Base-by-base conservation (phyloP, 2,888 invertebrate species). In the Ischnus inquisitorius region DNA sequence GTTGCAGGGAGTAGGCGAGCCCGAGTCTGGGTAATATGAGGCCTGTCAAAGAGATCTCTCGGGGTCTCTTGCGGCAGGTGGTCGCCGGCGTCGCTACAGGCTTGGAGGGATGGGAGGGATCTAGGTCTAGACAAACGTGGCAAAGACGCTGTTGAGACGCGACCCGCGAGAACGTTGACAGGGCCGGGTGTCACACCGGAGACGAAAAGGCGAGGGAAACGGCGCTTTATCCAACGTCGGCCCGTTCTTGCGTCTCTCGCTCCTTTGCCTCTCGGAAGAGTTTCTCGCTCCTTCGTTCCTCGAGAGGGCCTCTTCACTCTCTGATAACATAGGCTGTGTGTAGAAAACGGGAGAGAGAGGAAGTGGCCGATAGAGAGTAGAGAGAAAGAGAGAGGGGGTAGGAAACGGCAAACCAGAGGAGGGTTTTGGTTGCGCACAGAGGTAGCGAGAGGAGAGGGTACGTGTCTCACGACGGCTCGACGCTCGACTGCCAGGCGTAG, bases 401-500 rank as follows among this genome's bases (percentile, higher is more conserved):
- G n/a, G n/a, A n/a, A n/a, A n/a, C n/a, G n/a, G n/a, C n/a, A 41
- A 14, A 1, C 3, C 57, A 34, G 64, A 25, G 19, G 69, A 69
- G 54, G 74, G 41, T 75, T 28, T 60, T 60, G 25, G 74, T 54
- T 82, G 43, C 72, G 43, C 10, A n/a, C 46, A 25, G n/a, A 34
- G 34, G 48, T 57, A 69, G 34, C 54, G 65, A 79, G 75, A 71
- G 41, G 54, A 1, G 48, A 68, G 77, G 62, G 77, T 84, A 83
- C 83, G 83, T 83, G 83, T 84, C 84, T 81, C 80, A 46, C 79
- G 85, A 78, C 65, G 72, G 64, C 72, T 74, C 77, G 62, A 82
- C 76, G 79, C 22, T 25, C 57, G 62, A 72, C 71, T 57, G 48
- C 51, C 67, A n/a, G 68, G 69, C 54, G 54, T 34, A 69, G 19